Percentiles rank a stretch among this genome's conserved stretches.
These are phyloP conservation scores for Pentalonia nigronervosa DNA, from an alignment of 1,140 invertebrate species.

Conservation along the genomic window DNA sequence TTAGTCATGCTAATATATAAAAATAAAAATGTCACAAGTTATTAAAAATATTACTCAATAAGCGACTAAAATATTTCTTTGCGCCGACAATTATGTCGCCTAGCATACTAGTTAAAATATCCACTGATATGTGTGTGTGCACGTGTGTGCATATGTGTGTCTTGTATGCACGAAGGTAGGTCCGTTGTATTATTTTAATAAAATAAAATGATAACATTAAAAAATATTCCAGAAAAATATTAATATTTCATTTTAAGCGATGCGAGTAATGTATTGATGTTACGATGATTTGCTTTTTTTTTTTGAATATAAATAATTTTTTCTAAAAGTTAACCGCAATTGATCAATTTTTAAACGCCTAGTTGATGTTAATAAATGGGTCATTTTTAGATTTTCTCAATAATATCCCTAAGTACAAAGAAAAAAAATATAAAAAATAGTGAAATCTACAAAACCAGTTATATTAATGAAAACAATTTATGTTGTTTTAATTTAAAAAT, in stretches of 20 bases:
- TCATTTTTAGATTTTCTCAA: background rate
- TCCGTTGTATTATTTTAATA: background rate
- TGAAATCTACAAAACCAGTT: background rate
- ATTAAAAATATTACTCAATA: too few species aligned
- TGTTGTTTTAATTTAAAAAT: background rate
- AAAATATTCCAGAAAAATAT: background rate
- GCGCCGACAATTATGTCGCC: too few species aligned
- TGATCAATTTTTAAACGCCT: background rate
- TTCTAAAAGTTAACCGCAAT: background rate
- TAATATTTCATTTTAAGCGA: background rate
- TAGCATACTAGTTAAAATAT: too few species aligned
- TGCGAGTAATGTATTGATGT: background rate
- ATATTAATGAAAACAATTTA: background rate
- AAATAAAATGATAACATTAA: background rate
- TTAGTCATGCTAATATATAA: too few species aligned
- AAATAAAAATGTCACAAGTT: too few species aligned
- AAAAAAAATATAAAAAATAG: background rate
- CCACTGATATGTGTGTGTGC: too few species aligned
- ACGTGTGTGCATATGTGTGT: too few species aligned
- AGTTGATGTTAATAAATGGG: background rate
- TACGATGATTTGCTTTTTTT: background rate
- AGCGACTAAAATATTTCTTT: too few species aligned
- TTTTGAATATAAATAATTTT: background rate
- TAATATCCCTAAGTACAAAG: background rate
- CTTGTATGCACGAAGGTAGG: too few species aligned